These are phyloP conservation scores for Apotomis turbidana DNA, from an alignment of 2,888 invertebrate genomes.

Conservation along the genomic window DNA sequence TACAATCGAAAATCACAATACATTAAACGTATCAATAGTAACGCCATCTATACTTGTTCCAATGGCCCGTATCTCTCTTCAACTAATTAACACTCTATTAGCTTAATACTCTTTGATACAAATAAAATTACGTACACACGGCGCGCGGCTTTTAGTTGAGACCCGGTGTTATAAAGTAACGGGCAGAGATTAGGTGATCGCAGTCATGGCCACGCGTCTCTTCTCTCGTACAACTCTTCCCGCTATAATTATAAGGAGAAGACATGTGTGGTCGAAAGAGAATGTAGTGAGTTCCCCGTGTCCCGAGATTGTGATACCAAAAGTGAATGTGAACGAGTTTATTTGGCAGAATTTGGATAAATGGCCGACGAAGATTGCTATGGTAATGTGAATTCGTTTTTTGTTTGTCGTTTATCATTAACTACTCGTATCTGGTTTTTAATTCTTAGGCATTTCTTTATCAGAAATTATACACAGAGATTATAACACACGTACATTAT, in stretches of 20 bases:
- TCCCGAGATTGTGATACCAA: slow-evolving; percentile 73
- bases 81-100: too few species aligned
- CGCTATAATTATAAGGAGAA: slow-evolving; percentile 44
- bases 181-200: not conserved
- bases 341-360: slow-evolving; percentile 83
- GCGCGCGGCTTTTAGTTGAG: not conserved
- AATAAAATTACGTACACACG: too few species aligned
- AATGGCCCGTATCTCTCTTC: too few species aligned
- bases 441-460: too few species aligned
- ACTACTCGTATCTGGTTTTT: not conserved
- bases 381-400: slow-evolving; percentile 56
- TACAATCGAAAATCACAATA: too few species aligned
- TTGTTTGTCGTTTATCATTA: not conserved
- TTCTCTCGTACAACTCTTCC: slow-evolving; percentile 7
- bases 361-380: slow-evolving; percentile 84
- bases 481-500: too few species aligned
- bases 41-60: too few species aligned
- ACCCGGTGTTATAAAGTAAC: not conserved
- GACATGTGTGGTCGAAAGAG: slow-evolving; percentile 57
- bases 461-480: too few species aligned
- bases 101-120: too few species aligned
- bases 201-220: slow-evolving; percentile 24
- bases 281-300: slow-evolving; percentile 70
- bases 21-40: too few species aligned
- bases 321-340: slow-evolving; percentile 80